Evolutionary conservation across 2,113 vertebrate species (phyloP).

Genomic region (Cyprinus carpio): DNA sequence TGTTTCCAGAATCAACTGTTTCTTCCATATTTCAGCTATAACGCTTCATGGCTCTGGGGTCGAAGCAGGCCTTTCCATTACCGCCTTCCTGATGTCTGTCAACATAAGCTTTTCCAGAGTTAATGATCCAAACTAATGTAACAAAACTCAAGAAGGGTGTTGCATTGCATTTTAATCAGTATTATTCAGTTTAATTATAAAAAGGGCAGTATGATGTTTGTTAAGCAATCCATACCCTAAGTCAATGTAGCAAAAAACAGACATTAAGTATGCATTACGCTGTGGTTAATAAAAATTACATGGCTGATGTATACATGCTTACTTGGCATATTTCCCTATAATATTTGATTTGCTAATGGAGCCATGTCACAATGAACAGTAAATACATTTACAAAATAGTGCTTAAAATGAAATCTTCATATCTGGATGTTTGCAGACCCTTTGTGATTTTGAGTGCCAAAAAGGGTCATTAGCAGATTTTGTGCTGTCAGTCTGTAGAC

Average conservation of each 20-base stretch:
- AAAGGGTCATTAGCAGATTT: background rate
- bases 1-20: constrained; percentile 77
- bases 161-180: constrained; percentile 59
- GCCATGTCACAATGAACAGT: constrained; percentile 25
- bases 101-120: constrained; percentile 67
- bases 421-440: background rate
- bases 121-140: constrained; percentile 81
- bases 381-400: constrained; percentile 26
- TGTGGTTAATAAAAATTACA: constrained; percentile 70
- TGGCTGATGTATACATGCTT: constrained; percentile 71
- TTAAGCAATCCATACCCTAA: constrained; percentile 84
- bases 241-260: constrained; percentile 85
- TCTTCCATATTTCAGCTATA: constrained; percentile 71
- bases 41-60: constrained; percentile 65
- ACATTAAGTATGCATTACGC: constrained; percentile 83
- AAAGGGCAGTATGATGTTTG: constrained; percentile 83
- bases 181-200: constrained; percentile 80
- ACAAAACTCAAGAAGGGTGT: constrained; percentile 64
- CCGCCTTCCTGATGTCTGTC: constrained; percentile 77
- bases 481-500: background rate
- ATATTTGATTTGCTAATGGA: constrained; percentile 48
- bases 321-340: constrained; percentile 72
- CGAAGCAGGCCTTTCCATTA: constrained; percentile 68
- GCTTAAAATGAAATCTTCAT: background rate
- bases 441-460: background rate